Evolutionary conservation across 1,140 invertebrate genomes (phyloP), one percentile per base, ranked within the genome.

Genomic region (Riptortus pedestris): DNA sequence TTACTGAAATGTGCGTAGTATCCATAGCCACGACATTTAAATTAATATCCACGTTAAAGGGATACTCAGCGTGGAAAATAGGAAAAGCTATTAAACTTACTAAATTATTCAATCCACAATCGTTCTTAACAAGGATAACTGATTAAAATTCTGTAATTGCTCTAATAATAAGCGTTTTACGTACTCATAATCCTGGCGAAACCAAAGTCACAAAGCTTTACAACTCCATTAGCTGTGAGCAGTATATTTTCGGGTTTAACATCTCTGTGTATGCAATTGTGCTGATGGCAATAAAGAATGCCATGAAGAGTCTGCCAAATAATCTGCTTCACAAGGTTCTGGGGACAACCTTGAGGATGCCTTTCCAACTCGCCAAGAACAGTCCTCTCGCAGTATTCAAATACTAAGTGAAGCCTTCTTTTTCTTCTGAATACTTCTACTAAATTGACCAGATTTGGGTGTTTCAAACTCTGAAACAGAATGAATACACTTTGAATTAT

Each of bases 201-300:
- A 26, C 96, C 96, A 77, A 99, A 99, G 74, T 99, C 96, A 72
- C 95, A 98, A 0, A 99, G 79, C 77, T 99, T 99, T 18, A 99
- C 92, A 27, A 96, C 85, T 0, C 94, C 93, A 63, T 91, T 85
- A 47, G 84, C 81, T 16, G 93, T 98, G n/a, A 99, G 83, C 18
- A 99, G 78, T 66, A 99, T 98, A 74, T 99, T 99, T 80, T 99
- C 96, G 1, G 96, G 96, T 74, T 99, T 98, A 0, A 99, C 93
- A 74, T 98, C 96, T 38, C 94, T 82, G 73, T 98, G 94, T 71
- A 98, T 93, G 73, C 93, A 95, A 74, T 95, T 95, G 72, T 98
- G 87, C 57, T 88, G 83, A 76, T 99, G 96, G 75, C 96, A 98
- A 77, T 97, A 99, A 31, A 88, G 86, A 1, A 99, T 83, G 0